These are phyloP conservation scores for Nasonia vitripennis DNA, from an alignment of 1,140 invertebrate species.

Conservation along the genomic window DNA sequence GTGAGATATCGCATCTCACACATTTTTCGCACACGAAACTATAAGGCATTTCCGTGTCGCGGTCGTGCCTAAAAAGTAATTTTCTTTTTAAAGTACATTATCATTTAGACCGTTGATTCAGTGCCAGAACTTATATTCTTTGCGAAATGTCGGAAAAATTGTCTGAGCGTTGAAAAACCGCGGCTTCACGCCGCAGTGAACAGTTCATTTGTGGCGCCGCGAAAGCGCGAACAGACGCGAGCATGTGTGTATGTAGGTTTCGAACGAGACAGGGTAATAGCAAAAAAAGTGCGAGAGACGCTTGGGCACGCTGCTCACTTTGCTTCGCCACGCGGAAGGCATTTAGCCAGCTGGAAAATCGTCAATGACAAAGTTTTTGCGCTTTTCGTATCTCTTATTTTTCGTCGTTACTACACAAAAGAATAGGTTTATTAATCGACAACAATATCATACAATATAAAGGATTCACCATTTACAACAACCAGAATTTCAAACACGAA, in stretches of 20 bases:
- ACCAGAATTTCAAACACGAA: neutral
- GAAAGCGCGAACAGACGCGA: neutral
- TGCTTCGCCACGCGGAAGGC: neutral
- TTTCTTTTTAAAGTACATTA: too few relatives aligned
- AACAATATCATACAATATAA: too few relatives aligned
- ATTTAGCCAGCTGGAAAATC: constrained; percentile 6
- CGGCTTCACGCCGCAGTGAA: neutral
- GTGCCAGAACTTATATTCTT: neutral
- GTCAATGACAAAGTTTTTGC: neutral
- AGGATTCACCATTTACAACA: neutral
- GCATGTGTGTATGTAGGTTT: neutral
- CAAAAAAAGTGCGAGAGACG: neutral
- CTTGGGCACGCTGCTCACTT: neutral
- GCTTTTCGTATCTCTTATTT: neutral
- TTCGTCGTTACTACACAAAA: too few relatives aligned
- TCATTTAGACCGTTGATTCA: too few relatives aligned
- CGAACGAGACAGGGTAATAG: too few relatives aligned
- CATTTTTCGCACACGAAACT: too few relatives aligned
- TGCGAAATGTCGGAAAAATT: too few relatives aligned
- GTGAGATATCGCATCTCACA: too few relatives aligned
- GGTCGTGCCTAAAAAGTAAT: too few relatives aligned
- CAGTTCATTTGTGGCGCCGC: neutral
- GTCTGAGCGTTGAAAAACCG: neutral
- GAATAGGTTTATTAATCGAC: too few relatives aligned
- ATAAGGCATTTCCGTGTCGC: too few relatives aligned